Conservation (phyloP, 2,888 invertebrate species). For the Orthonevra nobilis region DNA sequence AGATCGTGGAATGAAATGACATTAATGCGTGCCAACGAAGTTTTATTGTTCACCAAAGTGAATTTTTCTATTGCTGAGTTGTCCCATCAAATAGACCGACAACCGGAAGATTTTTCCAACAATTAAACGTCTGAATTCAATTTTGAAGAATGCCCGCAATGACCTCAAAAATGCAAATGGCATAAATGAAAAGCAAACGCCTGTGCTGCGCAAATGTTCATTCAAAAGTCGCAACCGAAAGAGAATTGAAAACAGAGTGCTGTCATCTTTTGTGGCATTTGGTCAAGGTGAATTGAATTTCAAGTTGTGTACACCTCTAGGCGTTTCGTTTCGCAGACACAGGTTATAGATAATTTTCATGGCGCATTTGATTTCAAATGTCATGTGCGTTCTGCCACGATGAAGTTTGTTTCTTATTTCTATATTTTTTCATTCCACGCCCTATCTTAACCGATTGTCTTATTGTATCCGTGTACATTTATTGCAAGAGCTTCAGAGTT, state of each 20-base stretch:
- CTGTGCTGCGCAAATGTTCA: conserved; percentile 4
- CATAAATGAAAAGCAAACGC: no score
- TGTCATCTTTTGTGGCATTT: conserved; percentile 42
- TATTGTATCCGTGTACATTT: conserved; percentile 8
- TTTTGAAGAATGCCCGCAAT: conserved; percentile 26
- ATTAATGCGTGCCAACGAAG: conserved; percentile 36
- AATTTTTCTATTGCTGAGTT: conserved; percentile 16
- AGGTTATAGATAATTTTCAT: conserved; percentile 9
- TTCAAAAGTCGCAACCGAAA: conserved; percentile 4
- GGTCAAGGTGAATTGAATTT: conserved; percentile 69
- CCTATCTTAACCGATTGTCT: not conserved
- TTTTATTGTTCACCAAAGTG: conserved; percentile 30
- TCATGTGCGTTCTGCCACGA: conserved; percentile 4
- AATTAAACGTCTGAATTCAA: conserved; percentile 24
- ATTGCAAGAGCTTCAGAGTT: conserved; percentile 16
- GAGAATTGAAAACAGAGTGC: conserved; percentile 15
- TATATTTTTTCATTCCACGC: not conserved
- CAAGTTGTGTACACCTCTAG: not conserved
- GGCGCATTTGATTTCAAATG: conserved; percentile 55
- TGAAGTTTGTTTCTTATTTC: not conserved
- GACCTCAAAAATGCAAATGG: conserved; percentile 42
- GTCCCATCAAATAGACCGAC: conserved; percentile 26
- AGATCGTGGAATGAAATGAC: conserved; percentile 15
- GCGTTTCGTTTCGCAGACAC: no score
- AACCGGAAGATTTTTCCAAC: conserved; percentile 51